Evolutionary conservation across 2,113 vertebrate species (phyloP).

Genomic region (Prionailurus bengalensis): DNA sequence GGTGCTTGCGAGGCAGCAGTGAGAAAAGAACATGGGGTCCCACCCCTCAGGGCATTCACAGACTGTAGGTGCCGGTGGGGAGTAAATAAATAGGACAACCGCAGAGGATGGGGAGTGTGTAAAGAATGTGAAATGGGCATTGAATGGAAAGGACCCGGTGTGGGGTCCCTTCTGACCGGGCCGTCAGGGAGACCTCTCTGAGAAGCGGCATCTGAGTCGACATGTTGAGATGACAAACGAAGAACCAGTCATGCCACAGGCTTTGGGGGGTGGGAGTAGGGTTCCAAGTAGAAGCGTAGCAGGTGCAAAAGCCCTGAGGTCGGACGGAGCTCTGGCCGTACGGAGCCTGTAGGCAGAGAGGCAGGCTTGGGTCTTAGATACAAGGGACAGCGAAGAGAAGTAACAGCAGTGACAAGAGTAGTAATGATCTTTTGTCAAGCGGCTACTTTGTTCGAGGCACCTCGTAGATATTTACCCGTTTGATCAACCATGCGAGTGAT

Average conservation of each 20-base stretch:
- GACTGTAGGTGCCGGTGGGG: background rate
- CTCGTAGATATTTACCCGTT: background rate
- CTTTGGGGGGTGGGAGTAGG: background rate
- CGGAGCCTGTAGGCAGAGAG: background rate
- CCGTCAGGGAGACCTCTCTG: background rate
- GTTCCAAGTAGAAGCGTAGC: background rate
- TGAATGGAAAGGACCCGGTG: rapidly evolving
- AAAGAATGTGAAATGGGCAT: background rate
- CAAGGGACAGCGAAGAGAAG: background rate
- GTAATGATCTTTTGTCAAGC: background rate
- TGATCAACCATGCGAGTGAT: background rate
- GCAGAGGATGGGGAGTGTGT: rapidly evolving
- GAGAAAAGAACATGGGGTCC: background rate
- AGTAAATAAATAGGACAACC: rapidly evolving
- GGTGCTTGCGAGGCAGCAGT: background rate
- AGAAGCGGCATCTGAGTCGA: background rate
- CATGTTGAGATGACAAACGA: rapidly evolving
- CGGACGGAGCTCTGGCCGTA: background rate
- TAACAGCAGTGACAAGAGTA: rapidly evolving
- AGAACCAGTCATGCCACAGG: background rate
- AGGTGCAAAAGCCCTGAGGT: background rate
- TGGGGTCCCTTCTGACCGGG: background rate
- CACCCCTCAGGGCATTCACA: background rate
- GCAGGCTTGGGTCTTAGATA: background rate
- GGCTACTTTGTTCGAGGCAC: background rate